Evolutionary conservation across 2,113 vertebrate species (phyloP), one percentile per base, ranked within the genome.

Genomic region (Saguinus midas): DNA sequence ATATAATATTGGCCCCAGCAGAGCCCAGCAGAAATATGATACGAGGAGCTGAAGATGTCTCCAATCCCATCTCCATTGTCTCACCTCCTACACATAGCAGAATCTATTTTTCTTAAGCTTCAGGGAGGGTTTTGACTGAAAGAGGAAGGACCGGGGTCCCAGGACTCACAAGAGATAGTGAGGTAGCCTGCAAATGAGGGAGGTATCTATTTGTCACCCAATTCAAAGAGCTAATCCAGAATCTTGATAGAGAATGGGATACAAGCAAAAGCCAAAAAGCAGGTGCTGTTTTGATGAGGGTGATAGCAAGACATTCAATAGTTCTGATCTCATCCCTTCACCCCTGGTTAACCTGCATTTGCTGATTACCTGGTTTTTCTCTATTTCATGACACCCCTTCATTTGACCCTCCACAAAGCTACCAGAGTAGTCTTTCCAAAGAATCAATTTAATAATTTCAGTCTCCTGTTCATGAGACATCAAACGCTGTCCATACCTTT

Each of bases 351-450:
- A 55, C 48, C 4, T 88, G 73, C 23, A 57, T 93, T 85, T 72
- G 5, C 27, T 52, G 35, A n/a, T 52, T 80, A 29, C 35, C 66
- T 73, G n/a, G 14, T 11, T 87, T 86, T 78, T 21, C 35, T 88
- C 0, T 81, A n/a, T 79, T 25, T 73, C 35, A 12, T 90, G 29
- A 93, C 12, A 87, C 1, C 8, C 12, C 29, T 94, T 79, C 52
- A 57, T 21, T 1, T 89, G 40, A 50, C 16, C 73, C 32, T 79
- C 37, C 40, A 78, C 1, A 16, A 7, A 73, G 20, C 66, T 91
- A 68, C 50, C 45, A 84, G 32, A 85, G 12, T 52, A 82, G 57
- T 70, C 57, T 95, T 97, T 94, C 35, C n/a, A 93, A 94, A 70
- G 58, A 18, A 92, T 27, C 64, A 66, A 87, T 35, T 55, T 81